Evolutionary conservation across 2,888 invertebrate species (phyloP), one percentile per base, ranked within the genome.

Genomic region (Eilema griseolum): DNA sequence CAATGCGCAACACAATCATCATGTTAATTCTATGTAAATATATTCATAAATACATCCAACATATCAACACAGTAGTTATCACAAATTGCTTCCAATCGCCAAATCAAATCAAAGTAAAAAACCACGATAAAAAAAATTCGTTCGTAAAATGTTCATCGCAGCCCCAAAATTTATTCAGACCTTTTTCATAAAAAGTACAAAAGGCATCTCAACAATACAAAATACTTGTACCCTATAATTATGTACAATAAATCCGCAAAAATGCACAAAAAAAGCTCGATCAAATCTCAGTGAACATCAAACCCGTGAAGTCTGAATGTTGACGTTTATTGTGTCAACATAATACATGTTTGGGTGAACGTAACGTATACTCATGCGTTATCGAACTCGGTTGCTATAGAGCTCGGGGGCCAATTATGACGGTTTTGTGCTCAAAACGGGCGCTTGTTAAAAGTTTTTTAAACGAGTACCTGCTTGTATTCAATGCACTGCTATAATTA

Each of bases 221-320:
- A 63, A 66, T 69, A 72, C 69, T 62, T 41, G 56, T 77, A 89
- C 87, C 90, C 93, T 82, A 81, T 91, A 87, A 93, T 93, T 93
- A 93, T 85, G 84, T 77, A 82, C 88, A 85, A 92, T 92, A 91
- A 92, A 89, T 91, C 85, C 82, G 88, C 88, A 81, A 81, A 85
- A 56, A 37, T 37, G 37, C 37, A 56, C 33, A 62, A 68, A 33
- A 61, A 61, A 11, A n/a, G n/a, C 23, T 23, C 61, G 74, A 80
- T 80, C 78, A 72, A 80, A 84, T 83, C 81, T 83, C 56, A 66
- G 10, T 3, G 73, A 74, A 71, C 75, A 73, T 74, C 74, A 72
- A 73, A 75, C 68, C 72, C 71, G 75, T 74, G 56, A 76, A 79
- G 77, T 70, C 72, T 67, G 76, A 16, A 72, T 63, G 66, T 52